A percentile compares a stretch with the other conserved stretches of the same genome.
phyloP scores from a whole-genome alignment of 2,797 vertebrate genomes.

The Acanthis flammea region DNA sequence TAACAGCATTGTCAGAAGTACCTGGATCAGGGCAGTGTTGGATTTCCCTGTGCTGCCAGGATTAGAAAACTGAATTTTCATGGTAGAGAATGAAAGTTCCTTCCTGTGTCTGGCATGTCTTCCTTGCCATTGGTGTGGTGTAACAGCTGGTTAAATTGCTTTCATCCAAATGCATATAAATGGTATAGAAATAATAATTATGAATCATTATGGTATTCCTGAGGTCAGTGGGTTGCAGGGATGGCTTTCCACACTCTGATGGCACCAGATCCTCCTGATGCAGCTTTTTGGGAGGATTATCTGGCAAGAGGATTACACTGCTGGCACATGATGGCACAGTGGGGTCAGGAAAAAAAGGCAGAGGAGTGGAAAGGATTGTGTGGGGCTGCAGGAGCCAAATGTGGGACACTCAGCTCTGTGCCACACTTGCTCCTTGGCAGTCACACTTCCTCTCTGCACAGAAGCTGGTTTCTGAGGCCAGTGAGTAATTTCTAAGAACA shows the following conservation, averaged over 20 bases:
- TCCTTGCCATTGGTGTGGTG: background rate
- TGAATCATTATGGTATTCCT: fast-evolving
- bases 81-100: background rate
- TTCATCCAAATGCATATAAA: background rate
- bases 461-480: background rate
- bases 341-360: background rate
- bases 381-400: background rate
- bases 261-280: background rate
- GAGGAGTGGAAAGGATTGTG: background rate
- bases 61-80: background rate
- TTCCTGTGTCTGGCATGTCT: fast-evolving
- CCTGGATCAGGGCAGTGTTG: background rate
- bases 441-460: fast-evolving
- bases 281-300: background rate
- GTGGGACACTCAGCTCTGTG: background rate
- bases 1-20: background rate
- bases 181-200: background rate
- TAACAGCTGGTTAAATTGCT: background rate
- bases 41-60: background rate
- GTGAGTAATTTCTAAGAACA: background rate
- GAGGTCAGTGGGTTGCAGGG: background rate
- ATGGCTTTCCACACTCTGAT: background rate
- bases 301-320: background rate
- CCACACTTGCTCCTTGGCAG: background rate
- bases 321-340: background rate